Base-by-base conservation (phyloP, 2,113 vertebrate species). In the Petrocephalus microphthalmus region DNA sequence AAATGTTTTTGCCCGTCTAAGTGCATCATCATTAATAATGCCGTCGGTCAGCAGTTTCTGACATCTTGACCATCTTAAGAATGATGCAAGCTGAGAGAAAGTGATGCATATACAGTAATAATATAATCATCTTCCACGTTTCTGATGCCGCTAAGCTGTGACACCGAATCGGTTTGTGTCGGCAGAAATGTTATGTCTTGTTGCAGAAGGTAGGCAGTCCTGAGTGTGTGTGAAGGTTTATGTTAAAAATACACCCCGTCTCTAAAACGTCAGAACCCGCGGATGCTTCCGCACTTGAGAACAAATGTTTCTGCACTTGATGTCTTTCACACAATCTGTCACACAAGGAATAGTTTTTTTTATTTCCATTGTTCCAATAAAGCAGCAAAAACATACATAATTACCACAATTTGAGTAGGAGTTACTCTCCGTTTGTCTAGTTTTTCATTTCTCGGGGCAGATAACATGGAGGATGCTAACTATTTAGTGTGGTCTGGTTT, bases 101-200 rank as follows among this genome's bases (percentile, higher is more conserved):
- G 49, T 84, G 10, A 10, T 52, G 42, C 20, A 47, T 29, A 51
- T 25, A n/a, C n/a, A n/a, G n/a, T n/a, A 84, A n/a, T 51, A n/a
- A n/a, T 25, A 45, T 49, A 49, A 45, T 83, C 8, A 64, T 64
- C 11, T 42, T 74, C 67, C 67, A 1, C 15, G 0, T 74, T 37
- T 71, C 19, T 74, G 33, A 37, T 37, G 17, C 67, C 19, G 67
- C 29, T 37, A 37, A 37, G 33, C 15, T 37, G 25, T 74, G 33
- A 74, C 29, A 74, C 67, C 17, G 67, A 74, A 74, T 6, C n/a
- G 15, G 67, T 74, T 17, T 11, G 37, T 19, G 15, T 74, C 29
- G 17, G 67, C 67, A 90, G 92, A 89, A 91, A 91, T 89, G 86
- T 90, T 90, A 87, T 71, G 84, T 81, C 81, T 88, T 89, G 83